phyloP scores from a whole-genome alignment of 2,888 invertebrate species.

The Eremobia ochroleuca region DNA sequence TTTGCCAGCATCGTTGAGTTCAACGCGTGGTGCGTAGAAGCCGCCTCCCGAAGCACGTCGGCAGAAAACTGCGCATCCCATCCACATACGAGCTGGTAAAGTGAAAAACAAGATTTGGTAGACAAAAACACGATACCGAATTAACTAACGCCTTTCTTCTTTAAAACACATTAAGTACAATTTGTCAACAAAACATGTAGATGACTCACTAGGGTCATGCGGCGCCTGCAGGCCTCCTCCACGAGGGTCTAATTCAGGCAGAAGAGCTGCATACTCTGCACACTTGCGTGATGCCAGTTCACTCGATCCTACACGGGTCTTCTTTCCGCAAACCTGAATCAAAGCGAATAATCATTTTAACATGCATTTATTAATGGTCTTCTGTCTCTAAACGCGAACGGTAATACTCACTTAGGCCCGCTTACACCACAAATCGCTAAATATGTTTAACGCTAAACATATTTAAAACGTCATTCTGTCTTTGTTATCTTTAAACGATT shows the following conservation, averaged over 20 bases:
- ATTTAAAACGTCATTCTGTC: background rate
- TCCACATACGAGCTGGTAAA: conserved; percentile 92
- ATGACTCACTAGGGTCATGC: conserved; percentile 92
- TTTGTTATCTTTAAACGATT: background rate
- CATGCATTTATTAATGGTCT: background rate
- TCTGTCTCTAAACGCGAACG: background rate
- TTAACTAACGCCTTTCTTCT: background rate
- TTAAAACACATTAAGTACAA: background rate
- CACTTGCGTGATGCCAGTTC: conserved; percentile 93
- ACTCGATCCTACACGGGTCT: conserved; percentile 87
- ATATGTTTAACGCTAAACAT: background rate
- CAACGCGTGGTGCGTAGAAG: conserved; percentile 94
- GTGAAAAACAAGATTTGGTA: background rate
- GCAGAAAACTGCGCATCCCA: conserved; percentile 95
- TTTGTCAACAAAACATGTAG: background rate
- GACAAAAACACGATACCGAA: background rate
- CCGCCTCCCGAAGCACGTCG: conserved; percentile 92
- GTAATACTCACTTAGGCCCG: background rate
- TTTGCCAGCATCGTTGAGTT: conserved; percentile 93
- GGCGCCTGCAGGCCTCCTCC: conserved; percentile 94
- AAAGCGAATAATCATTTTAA: background rate
- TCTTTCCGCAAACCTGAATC: conserved; percentile 87
- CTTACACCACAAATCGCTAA: background rate
- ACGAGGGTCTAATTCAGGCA: conserved; percentile 92
- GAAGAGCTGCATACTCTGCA: conserved; percentile 91